Evolutionary conservation across 2,888 invertebrate species (phyloP), one percentile per base, ranked within the genome.

Genomic region (Diarsia rubi): DNA sequence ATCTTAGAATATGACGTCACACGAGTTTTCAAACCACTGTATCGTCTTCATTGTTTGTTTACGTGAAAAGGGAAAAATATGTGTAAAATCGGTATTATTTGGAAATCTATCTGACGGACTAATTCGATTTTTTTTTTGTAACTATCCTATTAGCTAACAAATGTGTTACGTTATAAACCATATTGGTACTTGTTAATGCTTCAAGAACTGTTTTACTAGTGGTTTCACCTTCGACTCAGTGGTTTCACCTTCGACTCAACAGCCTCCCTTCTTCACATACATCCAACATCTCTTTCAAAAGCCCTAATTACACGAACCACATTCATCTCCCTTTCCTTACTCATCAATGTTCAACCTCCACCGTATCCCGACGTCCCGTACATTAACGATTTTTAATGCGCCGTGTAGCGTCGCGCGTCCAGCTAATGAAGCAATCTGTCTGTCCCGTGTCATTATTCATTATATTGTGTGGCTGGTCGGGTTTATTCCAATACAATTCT

Each of bases 401-500:
- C 63, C 79, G 59, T 73, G 80, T 81, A 82, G 78, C 82, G 76
- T 66, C 67, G 77, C 45, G 45, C 57, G 57, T 57, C 47, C 67
- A 65, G 71, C 85, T 88, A 89, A 89, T 88, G 88, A 89, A 89
- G 88, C 85, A 80, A 86, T 88, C 88, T 75, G 82, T 86, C 88
- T 82, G 78, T 80, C 81, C 73, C 73, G 47, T 73, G 86, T 89
- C 88, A 79, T 81, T 84, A 85, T 88, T 87, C 86, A 88, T 86
- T 86, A 86, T 73, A 83, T 79, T 77, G 86, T 85, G 83, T 67
- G 65, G 69, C 31, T 69, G 71, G 69, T 62, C 63, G 63, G 75
- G 59, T 78, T 79, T 72, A 76, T 81, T 85, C 63, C 75, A 63
- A 84, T 78, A 73, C 66, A 67, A 79, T 73, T 76, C 74, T 75